Conservation (phyloP, 2,113 vertebrate genomes). For the Poeciliopsis turrubarensis region DNA sequence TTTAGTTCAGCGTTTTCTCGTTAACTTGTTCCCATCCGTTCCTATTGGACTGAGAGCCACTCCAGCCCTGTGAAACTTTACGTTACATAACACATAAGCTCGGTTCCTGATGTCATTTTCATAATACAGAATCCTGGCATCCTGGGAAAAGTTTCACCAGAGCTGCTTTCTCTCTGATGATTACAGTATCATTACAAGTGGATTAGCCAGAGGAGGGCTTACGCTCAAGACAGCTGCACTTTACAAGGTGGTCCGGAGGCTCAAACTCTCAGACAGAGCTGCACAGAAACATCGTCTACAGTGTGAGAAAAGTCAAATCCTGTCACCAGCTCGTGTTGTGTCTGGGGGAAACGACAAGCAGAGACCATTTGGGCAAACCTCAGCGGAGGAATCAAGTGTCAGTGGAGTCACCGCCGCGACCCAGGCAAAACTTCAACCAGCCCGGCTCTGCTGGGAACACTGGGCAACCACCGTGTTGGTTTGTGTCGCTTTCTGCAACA, state of each 20-base stretch:
- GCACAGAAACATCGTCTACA: constrained; percentile 12
- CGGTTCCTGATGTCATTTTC: constrained; percentile 8
- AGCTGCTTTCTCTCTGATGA: constrained; percentile 39
- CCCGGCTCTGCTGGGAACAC: constrained; percentile 32
- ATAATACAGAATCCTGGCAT: constrained; percentile 6
- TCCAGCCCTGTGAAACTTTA: not conserved
- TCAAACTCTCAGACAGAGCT: constrained; percentile 5
- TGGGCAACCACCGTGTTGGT: constrained; percentile 40
- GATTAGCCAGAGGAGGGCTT: constrained; percentile 58
- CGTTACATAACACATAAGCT: constrained; percentile 10
- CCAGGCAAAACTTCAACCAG: constrained; percentile 49
- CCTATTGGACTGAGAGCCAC: not conserved
- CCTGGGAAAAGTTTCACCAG: constrained; percentile 11
- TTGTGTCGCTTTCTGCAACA: constrained; percentile 7
- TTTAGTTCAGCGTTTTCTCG: not conserved
- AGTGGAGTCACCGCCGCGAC: constrained; percentile 48
- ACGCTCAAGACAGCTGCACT: constrained; percentile 66
- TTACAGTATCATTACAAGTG: constrained; percentile 63
- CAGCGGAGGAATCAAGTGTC: constrained; percentile 53
- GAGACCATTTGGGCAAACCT: constrained; percentile 32
- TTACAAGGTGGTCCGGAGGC: constrained; percentile 41
- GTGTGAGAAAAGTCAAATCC: constrained; percentile 48
- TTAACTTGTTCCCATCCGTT: no score
- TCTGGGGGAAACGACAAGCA: constrained; percentile 35
- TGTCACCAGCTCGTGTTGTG: constrained; percentile 38